phyloP scores from a whole-genome alignment of 1,140 invertebrate genomes.

The Ladona fulva region DNA sequence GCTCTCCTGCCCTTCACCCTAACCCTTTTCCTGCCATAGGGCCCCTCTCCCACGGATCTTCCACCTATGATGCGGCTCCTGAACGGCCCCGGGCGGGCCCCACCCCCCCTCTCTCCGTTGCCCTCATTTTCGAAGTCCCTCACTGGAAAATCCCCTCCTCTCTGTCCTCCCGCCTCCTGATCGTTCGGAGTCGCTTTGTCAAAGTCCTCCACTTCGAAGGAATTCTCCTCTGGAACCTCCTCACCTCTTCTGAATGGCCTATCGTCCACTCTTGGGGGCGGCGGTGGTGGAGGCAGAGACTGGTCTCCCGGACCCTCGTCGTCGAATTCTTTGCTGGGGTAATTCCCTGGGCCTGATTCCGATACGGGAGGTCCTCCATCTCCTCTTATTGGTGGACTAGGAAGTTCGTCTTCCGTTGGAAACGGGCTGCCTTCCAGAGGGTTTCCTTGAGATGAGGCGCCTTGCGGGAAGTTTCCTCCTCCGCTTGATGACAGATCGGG shows the following conservation, averaged over 20 bases:
- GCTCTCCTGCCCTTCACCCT: not conserved
- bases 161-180: not conserved
- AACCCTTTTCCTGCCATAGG: not conserved
- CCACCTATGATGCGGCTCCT: not conserved
- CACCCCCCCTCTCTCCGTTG: not conserved
- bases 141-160: not conserved
- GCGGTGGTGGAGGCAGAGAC: not conserved
- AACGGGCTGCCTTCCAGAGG: not conserved
- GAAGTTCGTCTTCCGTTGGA: not conserved
- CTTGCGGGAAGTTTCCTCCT: not conserved
- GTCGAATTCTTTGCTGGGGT: not conserved
- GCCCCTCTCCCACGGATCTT: not conserved
- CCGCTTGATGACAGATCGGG: not conserved
- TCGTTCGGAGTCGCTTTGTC: not conserved
- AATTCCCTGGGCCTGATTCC: not conserved
- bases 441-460: not conserved
- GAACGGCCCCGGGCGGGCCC: not conserved
- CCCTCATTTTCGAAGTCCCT: not conserved
- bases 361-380: not conserved
- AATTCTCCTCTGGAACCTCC: not conserved
- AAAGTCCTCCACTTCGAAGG: not conserved
- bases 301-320: not conserved
- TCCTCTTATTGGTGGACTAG: not conserved
- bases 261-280: not conserved
- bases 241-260: not conserved